A percentile compares a stretch with the other conserved stretches of the same genome.
phyloP scores from a whole-genome alignment of 2,113 vertebrate genomes.

The Daphoenositta chrysoptera region DNA sequence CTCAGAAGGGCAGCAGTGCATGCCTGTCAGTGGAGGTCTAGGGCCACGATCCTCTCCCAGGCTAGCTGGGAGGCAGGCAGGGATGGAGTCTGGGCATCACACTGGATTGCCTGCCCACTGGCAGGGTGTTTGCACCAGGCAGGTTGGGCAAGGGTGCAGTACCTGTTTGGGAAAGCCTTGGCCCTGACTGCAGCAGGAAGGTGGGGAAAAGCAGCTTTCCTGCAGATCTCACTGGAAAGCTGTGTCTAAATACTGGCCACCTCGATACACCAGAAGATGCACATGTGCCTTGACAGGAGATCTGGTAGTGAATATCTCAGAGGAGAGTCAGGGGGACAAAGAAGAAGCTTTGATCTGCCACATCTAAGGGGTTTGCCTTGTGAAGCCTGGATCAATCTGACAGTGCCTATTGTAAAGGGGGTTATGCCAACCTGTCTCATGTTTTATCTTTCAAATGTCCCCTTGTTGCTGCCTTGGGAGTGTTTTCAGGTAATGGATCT shows the following conservation, averaged over 20 bases:
- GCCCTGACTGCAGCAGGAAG: neutral
- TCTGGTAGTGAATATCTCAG: neutral
- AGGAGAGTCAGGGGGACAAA: neutral
- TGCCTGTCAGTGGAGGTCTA: neutral
- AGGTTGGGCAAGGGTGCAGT: neutral
- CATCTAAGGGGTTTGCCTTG: neutral
- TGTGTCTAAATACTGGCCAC: neutral
- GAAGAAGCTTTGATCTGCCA: neutral
- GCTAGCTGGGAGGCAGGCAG: neutral
- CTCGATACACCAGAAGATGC: neutral
- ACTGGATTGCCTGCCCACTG: neutral
- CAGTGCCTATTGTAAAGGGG: neutral
- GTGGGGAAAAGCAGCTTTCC: neutral
- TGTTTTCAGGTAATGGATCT: neutral
- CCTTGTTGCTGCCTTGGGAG: neutral
- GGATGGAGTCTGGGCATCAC: fast-evolving
- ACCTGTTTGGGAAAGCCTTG: neutral
- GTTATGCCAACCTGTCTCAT: neutral
- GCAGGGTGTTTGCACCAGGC: neutral
- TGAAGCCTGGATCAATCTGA: neutral
- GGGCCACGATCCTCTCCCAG: neutral
- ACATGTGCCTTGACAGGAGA: neutral
- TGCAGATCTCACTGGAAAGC: neutral
- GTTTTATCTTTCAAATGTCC: neutral
- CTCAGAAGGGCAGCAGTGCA: neutral